Percentiles rank a stretch among this genome's conserved stretches.
Evolutionary conservation across 2,797 vertebrate genomes (phyloP).

Genomic region (Mionectes olivaceus): DNA sequence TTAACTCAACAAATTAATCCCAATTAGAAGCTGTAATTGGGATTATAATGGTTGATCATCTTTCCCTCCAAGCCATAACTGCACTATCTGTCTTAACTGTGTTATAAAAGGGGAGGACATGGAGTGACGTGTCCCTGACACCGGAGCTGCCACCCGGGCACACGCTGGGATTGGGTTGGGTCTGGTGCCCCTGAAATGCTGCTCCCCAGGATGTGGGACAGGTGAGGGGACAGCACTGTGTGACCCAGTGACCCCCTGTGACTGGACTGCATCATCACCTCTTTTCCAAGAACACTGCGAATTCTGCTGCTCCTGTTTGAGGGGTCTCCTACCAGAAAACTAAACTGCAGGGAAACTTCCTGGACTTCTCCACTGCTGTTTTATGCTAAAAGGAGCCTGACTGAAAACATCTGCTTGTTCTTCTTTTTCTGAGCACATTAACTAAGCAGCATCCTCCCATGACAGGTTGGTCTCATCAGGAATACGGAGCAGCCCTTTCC

Average conservation of each 20-base stretch:
- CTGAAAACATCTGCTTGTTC: background rate
- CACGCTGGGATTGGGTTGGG: fast-evolving
- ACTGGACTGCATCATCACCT: fast-evolving
- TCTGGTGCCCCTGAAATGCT: fast-evolving
- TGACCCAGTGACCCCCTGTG: background rate
- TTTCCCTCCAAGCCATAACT: background rate
- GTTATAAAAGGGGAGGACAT: fast-evolving
- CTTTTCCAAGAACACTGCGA: fast-evolving
- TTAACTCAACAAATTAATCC: conserved; percentile 43
- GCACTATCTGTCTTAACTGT: background rate
- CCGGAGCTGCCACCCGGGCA: fast-evolving
- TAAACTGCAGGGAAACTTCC: background rate
- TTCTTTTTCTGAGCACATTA: background rate
- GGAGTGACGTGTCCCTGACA: background rate
- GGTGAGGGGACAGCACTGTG: background rate
- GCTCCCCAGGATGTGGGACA: background rate
- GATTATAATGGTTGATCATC: conserved; percentile 25
- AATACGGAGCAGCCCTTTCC: background rate
- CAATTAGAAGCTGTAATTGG: conserved; percentile 47
- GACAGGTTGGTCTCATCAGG: background rate
- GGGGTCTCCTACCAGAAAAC: background rate
- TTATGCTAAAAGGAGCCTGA: background rate
- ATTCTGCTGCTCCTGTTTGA: background rate
- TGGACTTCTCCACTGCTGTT: background rate
- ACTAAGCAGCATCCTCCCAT: background rate